Evolutionary conservation across 2,888 invertebrate species (phyloP), one percentile per base, ranked within the genome.

Genomic region (Tryphoninae sp.): DNA sequence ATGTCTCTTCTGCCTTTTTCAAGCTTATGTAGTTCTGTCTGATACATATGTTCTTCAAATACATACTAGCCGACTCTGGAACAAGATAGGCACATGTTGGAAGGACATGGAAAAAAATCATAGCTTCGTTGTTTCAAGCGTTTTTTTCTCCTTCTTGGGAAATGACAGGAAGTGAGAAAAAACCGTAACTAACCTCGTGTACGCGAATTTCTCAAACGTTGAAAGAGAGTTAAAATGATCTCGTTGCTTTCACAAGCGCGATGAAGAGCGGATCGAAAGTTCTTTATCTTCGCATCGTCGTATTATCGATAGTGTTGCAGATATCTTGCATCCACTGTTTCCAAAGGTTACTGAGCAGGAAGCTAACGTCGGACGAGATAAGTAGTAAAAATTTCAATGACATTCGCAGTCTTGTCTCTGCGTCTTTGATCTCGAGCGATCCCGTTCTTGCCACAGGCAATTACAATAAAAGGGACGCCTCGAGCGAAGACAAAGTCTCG

Each of bases 341-440:
- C 16, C 85, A 51, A 87, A 87, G 73, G 88, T 88, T 75, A 83
- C 83, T 55, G 84, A 80, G 45, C 84, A 86, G 49, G 68, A 86
- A 51, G 83, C 83, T 40, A 72, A 81, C 6, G 58, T 77, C 19
- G 65, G 45, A n/a, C 22, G 81, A 9, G 76, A 86, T 0, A 84
- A 84, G 51, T 59, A 40, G 23, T 23, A 78, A 67, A n/a, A 76
- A 71, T 55, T 59, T 82, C 4, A 84, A 82, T 58, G 80, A 83
- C 11, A 80, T 78, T 33, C 74, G 76, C 4, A 61, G 72, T 62
- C 40, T 79, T 23, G 51, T 82, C 7, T 73, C 79, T 1, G 72
- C 79, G 9, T 72, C 82, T 13, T 68, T 82, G 68, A 53, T 49
- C 49, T 55, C 67, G n/a, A 64, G 51, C 42, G 61, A 72, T 8